Percentiles rank a stretch among this genome's conserved stretches.
Conservation (phyloP, 1,140 invertebrate genomes). For the Acyrthosiphon pisum region DNA sequence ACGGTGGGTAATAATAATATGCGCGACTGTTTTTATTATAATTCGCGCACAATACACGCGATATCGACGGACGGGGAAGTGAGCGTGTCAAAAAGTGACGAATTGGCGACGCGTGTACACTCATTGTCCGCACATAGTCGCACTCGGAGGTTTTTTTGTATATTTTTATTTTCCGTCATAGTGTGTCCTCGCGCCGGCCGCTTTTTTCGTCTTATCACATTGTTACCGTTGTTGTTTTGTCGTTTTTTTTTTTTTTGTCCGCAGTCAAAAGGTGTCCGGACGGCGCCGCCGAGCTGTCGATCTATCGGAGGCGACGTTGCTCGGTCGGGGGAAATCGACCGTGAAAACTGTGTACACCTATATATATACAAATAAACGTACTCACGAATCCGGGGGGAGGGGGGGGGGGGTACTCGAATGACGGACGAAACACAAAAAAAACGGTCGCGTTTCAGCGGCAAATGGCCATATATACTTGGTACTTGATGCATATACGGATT, state of each 20-base stretch:
- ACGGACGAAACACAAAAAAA: neutral
- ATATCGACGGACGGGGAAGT: neutral
- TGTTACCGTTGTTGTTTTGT: neutral
- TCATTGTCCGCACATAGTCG: neutral
- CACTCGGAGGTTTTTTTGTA: neutral
- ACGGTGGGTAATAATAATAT: neutral
- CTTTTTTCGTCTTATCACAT: neutral
- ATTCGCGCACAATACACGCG: neutral
- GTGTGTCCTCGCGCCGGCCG: neutral
- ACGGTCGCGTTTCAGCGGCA: neutral
- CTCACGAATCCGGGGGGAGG: too few relatives aligned
- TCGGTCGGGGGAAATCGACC: neutral
- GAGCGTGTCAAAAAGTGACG: slow-evolving; percentile 10
- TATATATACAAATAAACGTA: neutral
- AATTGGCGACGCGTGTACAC: neutral
- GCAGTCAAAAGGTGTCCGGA: neutral
- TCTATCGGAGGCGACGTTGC: neutral
- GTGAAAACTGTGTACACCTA: neutral
- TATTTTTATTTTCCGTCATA: neutral
- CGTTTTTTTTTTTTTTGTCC: neutral
- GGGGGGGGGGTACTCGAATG: neutral
- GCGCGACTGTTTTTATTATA: neutral
- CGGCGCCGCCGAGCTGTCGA: neutral
- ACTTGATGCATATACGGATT: neutral
- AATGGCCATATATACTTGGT: neutral